Evolutionary conservation across 2,888 invertebrate species (phyloP), one percentile per base, ranked within the genome.

Genomic region (Papilio protenor): DNA sequence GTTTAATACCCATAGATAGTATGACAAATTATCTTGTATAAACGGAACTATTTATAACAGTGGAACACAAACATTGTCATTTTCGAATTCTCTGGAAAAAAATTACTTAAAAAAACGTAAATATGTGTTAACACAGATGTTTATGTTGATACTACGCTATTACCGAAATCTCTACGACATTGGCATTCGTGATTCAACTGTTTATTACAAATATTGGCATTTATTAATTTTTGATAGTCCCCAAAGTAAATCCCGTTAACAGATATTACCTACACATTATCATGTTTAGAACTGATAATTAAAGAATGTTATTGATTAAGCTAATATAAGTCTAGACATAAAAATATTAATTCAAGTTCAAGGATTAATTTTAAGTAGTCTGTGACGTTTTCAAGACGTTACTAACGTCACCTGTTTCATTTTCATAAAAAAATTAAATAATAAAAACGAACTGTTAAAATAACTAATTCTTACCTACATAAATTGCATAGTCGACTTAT

Each of bases 251-350:
- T 23, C 21, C 57, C 18, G n/a, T 40, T 40, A n/a, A 40, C n/a
- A 69, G 10, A 66, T 33, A 64, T 33, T 16, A 64, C 16, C 4
- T 33, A 40, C 40, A 40, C 40, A 40, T 72, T 71, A 49, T 71
- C 23, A n/a, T 52, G 2, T 47, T 71, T 27, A 33, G 40, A 55
- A 61, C n/a, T 64, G 74, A 74, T 74, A 33, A 74, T 18, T 64
- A n/a, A 64, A 64, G 64, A 74, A 74, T 74, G 64, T 74, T 11
- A 27, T 27, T 49, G 74, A 74, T 74, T 61, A 74, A 40, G 23
- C 21, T 40, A 69, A 21, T 59, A 27, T 23, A 40, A 66, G 66
- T 69, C 66, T 45, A 69, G 66, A 69, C 66, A 18, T 40, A 11
- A 40, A 18, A 45, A 45, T n/a, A n/a, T 66, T 66, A 45, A 45